Evolutionary conservation across 2,888 invertebrate species (phyloP).

Genomic region (Matsumyia berberina): DNA sequence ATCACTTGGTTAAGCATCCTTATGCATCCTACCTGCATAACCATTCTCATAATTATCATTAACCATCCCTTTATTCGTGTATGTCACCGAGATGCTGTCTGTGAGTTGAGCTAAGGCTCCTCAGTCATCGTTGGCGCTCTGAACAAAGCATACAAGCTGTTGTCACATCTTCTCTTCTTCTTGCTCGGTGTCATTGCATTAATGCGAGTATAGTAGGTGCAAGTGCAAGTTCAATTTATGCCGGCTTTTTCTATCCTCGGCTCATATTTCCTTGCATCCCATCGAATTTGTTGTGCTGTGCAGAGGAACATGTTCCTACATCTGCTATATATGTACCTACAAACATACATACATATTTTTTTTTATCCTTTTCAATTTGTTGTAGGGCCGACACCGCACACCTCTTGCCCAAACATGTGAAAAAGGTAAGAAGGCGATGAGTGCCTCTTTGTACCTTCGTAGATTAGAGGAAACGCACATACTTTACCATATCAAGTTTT

Average conservation of each 20-base stretch:
- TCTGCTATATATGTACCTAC: slow-evolving; percentile 37
- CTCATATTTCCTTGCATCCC: slow-evolving; percentile 43
- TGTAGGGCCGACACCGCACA: slow-evolving; percentile 29
- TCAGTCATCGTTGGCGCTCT: slow-evolving; percentile 38
- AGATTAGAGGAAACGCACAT: slow-evolving; percentile 55
- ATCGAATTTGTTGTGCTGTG: slow-evolving; percentile 43
- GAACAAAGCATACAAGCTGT: slow-evolving; percentile 62
- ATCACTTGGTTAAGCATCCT: slow-evolving; percentile 51
- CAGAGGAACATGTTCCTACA: slow-evolving; percentile 27
- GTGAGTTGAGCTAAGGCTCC: slow-evolving; percentile 26
- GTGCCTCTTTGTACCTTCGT: slow-evolving; percentile 52
- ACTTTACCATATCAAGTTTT: slow-evolving; percentile 40
- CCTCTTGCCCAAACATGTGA: slow-evolving; percentile 54
- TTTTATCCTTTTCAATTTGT: slow-evolving; percentile 53
- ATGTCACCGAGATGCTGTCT: slow-evolving; percentile 26
- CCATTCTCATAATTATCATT: slow-evolving; percentile 63
- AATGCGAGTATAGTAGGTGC: slow-evolving; percentile 59
- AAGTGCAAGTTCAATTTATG: slow-evolving; percentile 67
- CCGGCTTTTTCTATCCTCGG: slow-evolving; percentile 45
- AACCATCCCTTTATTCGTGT: slow-evolving; percentile 36
- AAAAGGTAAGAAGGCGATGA: slow-evolving; percentile 47
- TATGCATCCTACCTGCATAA: slow-evolving; percentile 52
- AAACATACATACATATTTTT: background rate
- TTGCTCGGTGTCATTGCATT: slow-evolving; percentile 63
- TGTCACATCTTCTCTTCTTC: slow-evolving; percentile 53